Percentiles rank a stretch among this genome's conserved stretches.
These are phyloP conservation scores for Gorsachius goisagi DNA, from an alignment of 2,113 vertebrate species.

Conservation along the genomic window DNA sequence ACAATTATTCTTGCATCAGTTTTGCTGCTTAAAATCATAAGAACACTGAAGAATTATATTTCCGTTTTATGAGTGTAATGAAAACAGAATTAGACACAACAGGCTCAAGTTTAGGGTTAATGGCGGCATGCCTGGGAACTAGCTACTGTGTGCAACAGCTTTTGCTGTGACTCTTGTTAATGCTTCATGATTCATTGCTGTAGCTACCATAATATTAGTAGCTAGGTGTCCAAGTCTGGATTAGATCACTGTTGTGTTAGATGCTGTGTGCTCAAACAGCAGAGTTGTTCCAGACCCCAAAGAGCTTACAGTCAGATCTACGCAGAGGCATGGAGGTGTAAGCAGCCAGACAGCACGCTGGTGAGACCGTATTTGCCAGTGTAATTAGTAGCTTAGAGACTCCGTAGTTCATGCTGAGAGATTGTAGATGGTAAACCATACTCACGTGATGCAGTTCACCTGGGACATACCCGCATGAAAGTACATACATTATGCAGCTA, in stretches of 20 bases:
- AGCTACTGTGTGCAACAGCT: not conserved
- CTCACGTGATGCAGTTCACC: not conserved
- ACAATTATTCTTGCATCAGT: not conserved
- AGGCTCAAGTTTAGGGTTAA: not conserved
- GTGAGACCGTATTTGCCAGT: not conserved
- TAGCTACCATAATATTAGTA: conserved; percentile 24
- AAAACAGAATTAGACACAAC: not conserved
- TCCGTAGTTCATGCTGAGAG: not conserved
- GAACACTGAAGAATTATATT: not conserved
- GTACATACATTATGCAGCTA: not conserved
- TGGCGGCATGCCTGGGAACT: not conserved
- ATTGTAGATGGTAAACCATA: not conserved
- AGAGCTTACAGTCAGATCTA: not conserved
- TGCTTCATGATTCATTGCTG: not conserved
- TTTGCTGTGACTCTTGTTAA: not conserved
- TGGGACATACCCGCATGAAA: not conserved
- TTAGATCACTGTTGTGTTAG: conserved; percentile 15
- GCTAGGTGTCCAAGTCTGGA: conserved; percentile 6
- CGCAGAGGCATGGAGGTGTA: not conserved
- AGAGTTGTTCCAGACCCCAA: not conserved
- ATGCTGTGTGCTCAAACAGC: not conserved
- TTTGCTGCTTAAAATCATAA: not conserved
- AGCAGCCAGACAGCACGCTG: not conserved
- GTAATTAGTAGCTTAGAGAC: not conserved
- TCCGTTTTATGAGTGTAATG: not conserved